phyloP scores from a whole-genome alignment of 64 coral and sea anemone genomes.

The Trachythela sp. region DNA sequence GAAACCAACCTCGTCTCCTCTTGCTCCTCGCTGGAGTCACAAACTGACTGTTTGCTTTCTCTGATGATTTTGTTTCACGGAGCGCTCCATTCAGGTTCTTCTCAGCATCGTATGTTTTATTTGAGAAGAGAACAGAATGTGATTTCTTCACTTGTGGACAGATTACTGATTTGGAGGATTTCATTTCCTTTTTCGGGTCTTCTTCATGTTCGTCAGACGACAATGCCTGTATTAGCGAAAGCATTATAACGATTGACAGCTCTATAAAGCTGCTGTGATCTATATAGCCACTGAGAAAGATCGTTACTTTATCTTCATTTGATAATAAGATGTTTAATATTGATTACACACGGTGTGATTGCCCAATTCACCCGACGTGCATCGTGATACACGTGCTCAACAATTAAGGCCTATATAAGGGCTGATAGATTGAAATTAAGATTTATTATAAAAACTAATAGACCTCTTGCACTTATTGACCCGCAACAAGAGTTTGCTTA shows the following conservation, averaged over 20 bases:
- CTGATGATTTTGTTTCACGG: conserved; percentile 2
- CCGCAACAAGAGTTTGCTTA: no score
- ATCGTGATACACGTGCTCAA: no score
- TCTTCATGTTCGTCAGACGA: neutral
- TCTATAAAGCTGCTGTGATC: no score
- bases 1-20: neutral
- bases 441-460: no score
- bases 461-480: no score
- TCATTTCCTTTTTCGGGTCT: neutral
- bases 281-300: no score
- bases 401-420: neutral
- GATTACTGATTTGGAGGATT: neutral
- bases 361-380: no score
- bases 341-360: no score
- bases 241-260: no score
- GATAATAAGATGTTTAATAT: no score
- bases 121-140: neutral
- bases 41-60: neutral
- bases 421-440: neutral
- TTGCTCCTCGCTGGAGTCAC: neutral
- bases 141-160: neutral
- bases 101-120: neutral
- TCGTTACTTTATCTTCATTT: no score
- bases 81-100: neutral
- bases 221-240: no score